These are phyloP conservation scores for Ischnus inquisitorius DNA, from an alignment of 2,888 invertebrate genomes.

Conservation along the genomic window DNA sequence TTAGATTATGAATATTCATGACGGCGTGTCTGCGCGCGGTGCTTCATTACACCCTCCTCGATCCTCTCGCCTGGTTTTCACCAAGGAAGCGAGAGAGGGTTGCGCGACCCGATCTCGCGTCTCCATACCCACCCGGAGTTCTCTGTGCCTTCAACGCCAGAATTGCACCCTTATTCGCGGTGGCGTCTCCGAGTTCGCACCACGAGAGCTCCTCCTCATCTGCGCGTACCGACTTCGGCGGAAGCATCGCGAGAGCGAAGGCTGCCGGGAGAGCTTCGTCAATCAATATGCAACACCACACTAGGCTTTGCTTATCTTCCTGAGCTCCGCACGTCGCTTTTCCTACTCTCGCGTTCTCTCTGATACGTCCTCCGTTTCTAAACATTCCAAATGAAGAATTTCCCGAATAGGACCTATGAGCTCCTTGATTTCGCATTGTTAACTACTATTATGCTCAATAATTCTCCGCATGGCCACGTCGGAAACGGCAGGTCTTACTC, in stretches of 20 bases:
- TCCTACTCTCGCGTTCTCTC: constrained; percentile 27
- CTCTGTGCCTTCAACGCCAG: constrained; percentile 29
- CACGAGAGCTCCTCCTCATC: constrained; percentile 68
- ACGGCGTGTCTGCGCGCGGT: constrained; percentile 84
- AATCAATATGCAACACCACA: constrained; percentile 85
- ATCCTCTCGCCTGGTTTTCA: constrained; percentile 63
- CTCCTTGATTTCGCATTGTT: neutral
- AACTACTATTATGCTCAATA: neutral
- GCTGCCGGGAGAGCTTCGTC: constrained; percentile 75
- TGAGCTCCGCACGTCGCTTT: constrained; percentile 57
- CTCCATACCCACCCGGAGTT: constrained; percentile 31
- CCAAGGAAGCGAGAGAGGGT: constrained; percentile 57
- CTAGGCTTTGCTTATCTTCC: constrained; percentile 84
- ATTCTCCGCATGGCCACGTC: neutral
- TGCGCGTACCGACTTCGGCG: constrained; percentile 61
- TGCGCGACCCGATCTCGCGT: constrained; percentile 48
- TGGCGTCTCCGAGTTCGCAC: constrained; percentile 63
- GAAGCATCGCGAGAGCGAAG: constrained; percentile 57
- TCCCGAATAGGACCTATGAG: neutral
- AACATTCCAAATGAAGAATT: constrained; percentile 47
- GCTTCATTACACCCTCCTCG: constrained; percentile 84
- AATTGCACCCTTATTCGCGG: constrained; percentile 65
- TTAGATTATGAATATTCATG: constrained; percentile 86
- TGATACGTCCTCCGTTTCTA: constrained; percentile 41
- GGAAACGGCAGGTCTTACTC: neutral